A percentile compares a stretch with the other conserved stretches of the same genome.
These are phyloP conservation scores for Pachyramphus minor DNA, from an alignment of 2,113 vertebrate genomes.

Conservation along the genomic window DNA sequence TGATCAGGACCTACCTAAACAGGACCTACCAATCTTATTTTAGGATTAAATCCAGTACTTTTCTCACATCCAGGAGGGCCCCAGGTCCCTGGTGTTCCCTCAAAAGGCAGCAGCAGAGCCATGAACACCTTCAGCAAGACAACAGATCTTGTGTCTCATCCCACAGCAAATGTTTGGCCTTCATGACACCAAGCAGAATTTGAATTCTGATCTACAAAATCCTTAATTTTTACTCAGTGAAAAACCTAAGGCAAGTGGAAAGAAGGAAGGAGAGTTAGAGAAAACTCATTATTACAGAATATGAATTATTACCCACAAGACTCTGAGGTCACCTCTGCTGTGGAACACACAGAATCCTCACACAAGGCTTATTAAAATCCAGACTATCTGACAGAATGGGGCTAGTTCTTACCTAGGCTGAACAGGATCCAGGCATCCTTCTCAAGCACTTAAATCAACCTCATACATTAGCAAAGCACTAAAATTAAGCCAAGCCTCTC, in stretches of 20 bases:
- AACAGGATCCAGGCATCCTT: neutral
- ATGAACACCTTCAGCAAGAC: rapidly evolving
- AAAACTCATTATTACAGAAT: slow-evolving; percentile 12
- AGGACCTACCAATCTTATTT: neutral
- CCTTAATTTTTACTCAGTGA: neutral
- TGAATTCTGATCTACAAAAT: neutral
- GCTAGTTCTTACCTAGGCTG: neutral
- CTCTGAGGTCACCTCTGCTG: slow-evolving; percentile 3
- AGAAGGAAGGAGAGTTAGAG: neutral
- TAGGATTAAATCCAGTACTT: neutral
- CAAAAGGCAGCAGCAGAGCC: neutral
- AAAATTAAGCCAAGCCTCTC: neutral
- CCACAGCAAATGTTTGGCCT: neutral
- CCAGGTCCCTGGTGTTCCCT: neutral
- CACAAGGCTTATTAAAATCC: slow-evolving; percentile 38
- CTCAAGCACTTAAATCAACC: neutral
- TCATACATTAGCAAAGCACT: neutral
- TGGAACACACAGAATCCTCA: neutral
- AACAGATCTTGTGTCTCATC: neutral
- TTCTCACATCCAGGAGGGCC: neutral
- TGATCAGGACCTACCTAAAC: neutral
- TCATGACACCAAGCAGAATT: neutral
- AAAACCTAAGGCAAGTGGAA: neutral
- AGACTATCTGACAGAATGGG: slow-evolving; percentile 34
- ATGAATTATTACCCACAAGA: slow-evolving; percentile 23